Base-by-base conservation (phyloP, 2,797 vertebrate species). In the Limnodromus scolopaceus region DNA sequence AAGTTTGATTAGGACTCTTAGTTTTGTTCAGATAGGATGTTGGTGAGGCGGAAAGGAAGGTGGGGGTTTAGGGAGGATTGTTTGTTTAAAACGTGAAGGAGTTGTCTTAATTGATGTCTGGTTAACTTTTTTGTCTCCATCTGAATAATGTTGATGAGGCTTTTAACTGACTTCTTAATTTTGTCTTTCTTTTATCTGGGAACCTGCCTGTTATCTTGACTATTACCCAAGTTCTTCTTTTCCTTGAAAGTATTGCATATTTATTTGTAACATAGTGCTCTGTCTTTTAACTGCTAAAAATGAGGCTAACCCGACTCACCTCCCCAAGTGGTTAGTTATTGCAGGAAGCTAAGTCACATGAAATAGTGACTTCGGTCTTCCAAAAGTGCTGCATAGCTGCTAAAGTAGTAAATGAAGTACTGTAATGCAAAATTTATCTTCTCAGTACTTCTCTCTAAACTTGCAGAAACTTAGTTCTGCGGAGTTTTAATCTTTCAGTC, bases 301-400 rank as follows among this genome's bases (percentile, higher is more conserved):
- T 51, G 9, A 60, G 6, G 15, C 16, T 57, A 46, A 68, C 7
- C 18, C 1, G 1, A 34, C 65, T 17, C 0, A 0, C 20, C 10
- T 71, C 15, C 58, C 23, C 43, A 54, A 18, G 17, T 58, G 7
- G 9, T 48, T 68, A 76, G 20, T 77, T 38, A 54, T 14, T 58
- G 16, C 43, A 34, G 51, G 30, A 20, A 77, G 30, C 25, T 63
- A 80, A 39, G 16, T 65, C 7, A 8, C 13, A 9, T 15, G 10
- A 39, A 94, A 43, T 22, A 11, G 18, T 41, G 61, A 34, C 38
- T 58, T 60, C 20, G 27, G 5, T 77, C 76, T 87, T 85, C 81
- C 38, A 10, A 13, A 83, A 91, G 49, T 41, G 11, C 34, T 69
- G 3, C 36, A 30, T 23, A 61, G 11, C 34, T 28, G 20, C 51